These are phyloP conservation scores for Pollenia griseotomentosa DNA, from an alignment of 2,888 invertebrate genomes.

Conservation along the genomic window DNA sequence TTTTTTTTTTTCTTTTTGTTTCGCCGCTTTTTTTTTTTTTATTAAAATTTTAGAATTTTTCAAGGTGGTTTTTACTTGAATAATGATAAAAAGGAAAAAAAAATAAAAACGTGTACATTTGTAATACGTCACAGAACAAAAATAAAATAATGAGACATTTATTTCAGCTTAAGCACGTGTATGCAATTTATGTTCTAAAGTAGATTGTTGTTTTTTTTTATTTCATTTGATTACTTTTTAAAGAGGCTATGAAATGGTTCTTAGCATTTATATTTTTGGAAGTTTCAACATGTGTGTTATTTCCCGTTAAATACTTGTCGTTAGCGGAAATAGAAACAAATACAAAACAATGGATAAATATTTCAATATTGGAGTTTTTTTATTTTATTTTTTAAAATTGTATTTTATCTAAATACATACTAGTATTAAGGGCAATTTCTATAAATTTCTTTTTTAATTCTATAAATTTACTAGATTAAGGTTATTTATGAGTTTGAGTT, in stretches of 20 bases:
- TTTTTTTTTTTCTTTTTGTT: conserved; percentile 22
- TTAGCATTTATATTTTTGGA: conserved; percentile 25
- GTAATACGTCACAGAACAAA: conserved; percentile 5
- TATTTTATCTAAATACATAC: neutral
- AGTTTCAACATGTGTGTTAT: conserved; percentile 59
- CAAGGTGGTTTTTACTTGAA: conserved; percentile 37
- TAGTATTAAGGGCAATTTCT: conserved; percentile 54
- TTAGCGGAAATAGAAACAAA: conserved; percentile 10
- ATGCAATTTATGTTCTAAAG: conserved; percentile 59
- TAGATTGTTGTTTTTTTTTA: neutral
- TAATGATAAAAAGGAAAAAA: conserved; percentile 11
- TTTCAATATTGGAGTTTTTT: conserved; percentile 24
- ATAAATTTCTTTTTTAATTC: conserved; percentile 23
- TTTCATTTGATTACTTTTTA: conserved; percentile 43
- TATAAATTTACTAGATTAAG: conserved; percentile 67
- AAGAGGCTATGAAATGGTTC: conserved; percentile 44
- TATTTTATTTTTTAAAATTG: no score
- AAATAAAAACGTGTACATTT: neutral
- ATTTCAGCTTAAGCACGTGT: conserved; percentile 69
- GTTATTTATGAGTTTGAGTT: conserved; percentile 63
- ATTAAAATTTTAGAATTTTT: neutral
- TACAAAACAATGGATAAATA: conserved; percentile 29
- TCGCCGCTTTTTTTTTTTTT: neutral
- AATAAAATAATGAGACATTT: conserved; percentile 70
- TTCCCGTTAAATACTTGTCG: conserved; percentile 44